Evolutionary conservation across 2,797 vertebrate genomes (phyloP).

Genomic region (Channa striata): DNA sequence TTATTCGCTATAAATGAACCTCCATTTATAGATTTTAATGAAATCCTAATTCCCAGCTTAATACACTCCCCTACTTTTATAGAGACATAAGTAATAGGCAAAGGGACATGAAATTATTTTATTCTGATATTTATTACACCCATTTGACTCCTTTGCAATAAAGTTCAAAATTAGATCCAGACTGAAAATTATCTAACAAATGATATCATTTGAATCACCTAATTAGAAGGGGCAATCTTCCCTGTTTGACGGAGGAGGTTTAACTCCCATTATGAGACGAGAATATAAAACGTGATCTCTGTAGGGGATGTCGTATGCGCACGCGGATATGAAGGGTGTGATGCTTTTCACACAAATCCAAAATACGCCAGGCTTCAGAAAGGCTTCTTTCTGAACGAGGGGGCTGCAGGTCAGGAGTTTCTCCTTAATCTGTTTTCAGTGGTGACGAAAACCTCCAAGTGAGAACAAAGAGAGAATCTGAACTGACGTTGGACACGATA

Average conservation of each 20-base stretch:
- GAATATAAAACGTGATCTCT: conserved; percentile 23
- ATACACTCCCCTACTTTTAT: conserved; percentile 80
- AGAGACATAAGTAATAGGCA: conserved; percentile 83
- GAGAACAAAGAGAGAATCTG: too few species aligned
- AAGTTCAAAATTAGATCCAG: conserved; percentile 86
- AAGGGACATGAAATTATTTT: conserved; percentile 85
- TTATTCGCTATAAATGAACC: conserved; percentile 81
- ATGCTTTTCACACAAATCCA: not conserved
- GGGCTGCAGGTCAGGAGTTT: not conserved
- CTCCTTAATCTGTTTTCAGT: not conserved
- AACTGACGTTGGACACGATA: too few species aligned
- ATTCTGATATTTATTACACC: conserved; percentile 85
- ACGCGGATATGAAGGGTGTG: not conserved
- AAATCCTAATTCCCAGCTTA: conserved; percentile 85
- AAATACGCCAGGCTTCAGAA: not conserved
- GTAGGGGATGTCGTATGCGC: not conserved
- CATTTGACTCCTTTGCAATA: conserved; percentile 80
- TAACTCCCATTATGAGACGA: conserved; percentile 33
- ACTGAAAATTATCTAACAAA: conserved; percentile 81
- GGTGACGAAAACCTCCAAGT: too few species aligned
- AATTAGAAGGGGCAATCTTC: conserved; percentile 78
- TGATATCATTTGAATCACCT: conserved; percentile 76
- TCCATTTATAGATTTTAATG: conserved; percentile 89
- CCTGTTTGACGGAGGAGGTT: conserved; percentile 68
- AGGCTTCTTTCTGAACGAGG: too few species aligned